These are phyloP conservation scores for Triplophysa bombifrons DNA, from an alignment of 2,797 vertebrate genomes.

Conservation along the genomic window DNA sequence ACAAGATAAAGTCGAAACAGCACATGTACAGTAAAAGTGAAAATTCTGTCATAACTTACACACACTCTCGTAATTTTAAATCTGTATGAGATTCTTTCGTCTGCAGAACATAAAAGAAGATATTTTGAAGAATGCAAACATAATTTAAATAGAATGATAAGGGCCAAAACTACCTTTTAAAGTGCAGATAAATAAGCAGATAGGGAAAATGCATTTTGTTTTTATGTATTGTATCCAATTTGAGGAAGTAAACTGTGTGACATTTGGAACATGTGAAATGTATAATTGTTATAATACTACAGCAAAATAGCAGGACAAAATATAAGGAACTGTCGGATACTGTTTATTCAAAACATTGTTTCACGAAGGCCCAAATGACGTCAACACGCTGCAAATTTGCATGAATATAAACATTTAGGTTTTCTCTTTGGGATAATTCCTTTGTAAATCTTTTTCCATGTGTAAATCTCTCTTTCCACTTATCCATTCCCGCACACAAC, in stretches of 20 bases:
- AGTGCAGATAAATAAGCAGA: background rate
- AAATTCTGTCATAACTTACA: too few relatives aligned
- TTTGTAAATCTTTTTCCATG: background rate
- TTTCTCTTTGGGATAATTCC: background rate
- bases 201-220: background rate
- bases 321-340: constrained; percentile 20
- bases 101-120: too few relatives aligned
- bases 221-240: background rate
- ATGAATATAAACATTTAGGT: constrained; percentile 27
- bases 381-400: constrained; percentile 25
- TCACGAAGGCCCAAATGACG: constrained; percentile 22
- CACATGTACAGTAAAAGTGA: background rate
- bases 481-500: background rate
- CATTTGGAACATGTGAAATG: background rate
- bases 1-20: too few relatives aligned
- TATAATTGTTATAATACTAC: background rate
- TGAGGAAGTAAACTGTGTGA: background rate
- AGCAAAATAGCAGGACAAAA: constrained; percentile 14
- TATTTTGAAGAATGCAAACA: too few relatives aligned
- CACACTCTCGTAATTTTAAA: too few relatives aligned
- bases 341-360: constrained; percentile 44
- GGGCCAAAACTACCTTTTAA: too few relatives aligned
- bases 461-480: constrained; percentile 1
- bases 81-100: too few relatives aligned
- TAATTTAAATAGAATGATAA: too few relatives aligned